phyloP scores from a whole-genome alignment of 2,888 invertebrate genomes.

The Epistrophe grossulariae region DNA sequence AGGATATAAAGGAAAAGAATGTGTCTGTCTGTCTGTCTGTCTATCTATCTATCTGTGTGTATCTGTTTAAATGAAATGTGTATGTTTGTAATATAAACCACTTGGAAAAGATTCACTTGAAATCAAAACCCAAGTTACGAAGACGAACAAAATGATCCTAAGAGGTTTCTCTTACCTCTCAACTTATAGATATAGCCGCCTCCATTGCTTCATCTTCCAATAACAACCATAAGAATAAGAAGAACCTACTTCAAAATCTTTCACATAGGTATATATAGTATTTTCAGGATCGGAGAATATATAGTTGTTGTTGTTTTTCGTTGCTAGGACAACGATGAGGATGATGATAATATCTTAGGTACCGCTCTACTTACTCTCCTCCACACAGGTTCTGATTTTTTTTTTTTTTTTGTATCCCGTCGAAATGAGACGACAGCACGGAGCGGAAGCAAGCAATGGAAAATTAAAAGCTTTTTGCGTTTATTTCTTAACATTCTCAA shows the following conservation, averaged over 20 bases:
- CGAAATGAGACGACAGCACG: slow-evolving; percentile 59
- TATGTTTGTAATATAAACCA: slow-evolving; percentile 38
- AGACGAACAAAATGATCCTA: slow-evolving; percentile 69
- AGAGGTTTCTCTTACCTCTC: slow-evolving; percentile 53
- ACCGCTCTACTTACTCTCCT: slow-evolving; percentile 38
- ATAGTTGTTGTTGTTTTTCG: slow-evolving; percentile 13
- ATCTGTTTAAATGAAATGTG: slow-evolving; percentile 36
- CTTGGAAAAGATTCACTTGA: slow-evolving; percentile 62
- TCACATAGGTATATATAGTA: slow-evolving; percentile 18
- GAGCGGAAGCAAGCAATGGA: slow-evolving; percentile 72
- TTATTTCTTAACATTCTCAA: slow-evolving; percentile 40
- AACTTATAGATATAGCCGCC: slow-evolving; percentile 2
- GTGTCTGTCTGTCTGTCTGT: slow-evolving; percentile 6
- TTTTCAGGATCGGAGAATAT: background rate
- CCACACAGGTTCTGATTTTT: background rate
- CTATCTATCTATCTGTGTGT: background rate
- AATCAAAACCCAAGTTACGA: slow-evolving; percentile 68
- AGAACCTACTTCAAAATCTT: slow-evolving; percentile 66
- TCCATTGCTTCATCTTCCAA: slow-evolving; percentile 23
- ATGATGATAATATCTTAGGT: slow-evolving; percentile 66
- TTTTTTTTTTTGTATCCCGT: slow-evolving; percentile 18
- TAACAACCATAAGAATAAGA: slow-evolving; percentile 54
- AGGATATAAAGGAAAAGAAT: slow-evolving; percentile 11
- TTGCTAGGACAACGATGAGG: slow-evolving; percentile 24
- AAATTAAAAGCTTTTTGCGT: slow-evolving; percentile 74